Percentiles rank a stretch among this genome's conserved stretches.
phyloP scores from a whole-genome alignment of 1,140 invertebrate genomes.

The Heterodera schachtii region DNA sequence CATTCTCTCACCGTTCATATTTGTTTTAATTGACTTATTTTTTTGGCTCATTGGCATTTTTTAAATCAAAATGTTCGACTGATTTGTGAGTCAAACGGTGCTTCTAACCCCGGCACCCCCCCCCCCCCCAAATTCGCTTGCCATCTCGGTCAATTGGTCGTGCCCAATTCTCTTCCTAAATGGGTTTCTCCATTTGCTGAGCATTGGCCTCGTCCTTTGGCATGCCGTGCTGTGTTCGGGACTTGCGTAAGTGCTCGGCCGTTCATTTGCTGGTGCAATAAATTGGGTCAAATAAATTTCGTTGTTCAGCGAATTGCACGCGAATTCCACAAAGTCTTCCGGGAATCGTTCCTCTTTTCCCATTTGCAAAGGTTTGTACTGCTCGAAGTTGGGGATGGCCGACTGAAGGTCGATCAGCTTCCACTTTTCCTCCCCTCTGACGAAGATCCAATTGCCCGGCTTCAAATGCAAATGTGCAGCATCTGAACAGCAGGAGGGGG shows the following conservation, averaged over 20 bases:
- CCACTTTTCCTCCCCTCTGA: not conserved
- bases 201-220: not conserved
- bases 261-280: not conserved
- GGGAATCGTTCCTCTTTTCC: not conserved
- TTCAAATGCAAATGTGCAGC: slow-evolving; percentile 10
- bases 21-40: too few species aligned
- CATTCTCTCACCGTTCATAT: too few species aligned
- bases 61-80: not conserved
- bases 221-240: not conserved
- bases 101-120: too few species aligned
- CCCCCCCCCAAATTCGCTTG: not conserved
- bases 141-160: not conserved
- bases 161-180: not conserved
- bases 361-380: not conserved
- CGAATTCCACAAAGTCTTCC: slow-evolving; percentile 1
- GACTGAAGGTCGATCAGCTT: slow-evolving; percentile 9
- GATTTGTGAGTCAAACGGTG: too few species aligned
- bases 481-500: not conserved
- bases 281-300: not conserved
- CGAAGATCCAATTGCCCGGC: slow-evolving; percentile 2
- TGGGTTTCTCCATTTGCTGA: not conserved
- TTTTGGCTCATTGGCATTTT: too few species aligned
- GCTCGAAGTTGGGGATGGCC: slow-evolving; percentile 4
- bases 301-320: slow-evolving; percentile 10
- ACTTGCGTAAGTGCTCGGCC: slow-evolving; percentile 3